Evolutionary conservation across 2,888 invertebrate species (phyloP).

Genomic region (Caenorhabditis wallacei): DNA sequence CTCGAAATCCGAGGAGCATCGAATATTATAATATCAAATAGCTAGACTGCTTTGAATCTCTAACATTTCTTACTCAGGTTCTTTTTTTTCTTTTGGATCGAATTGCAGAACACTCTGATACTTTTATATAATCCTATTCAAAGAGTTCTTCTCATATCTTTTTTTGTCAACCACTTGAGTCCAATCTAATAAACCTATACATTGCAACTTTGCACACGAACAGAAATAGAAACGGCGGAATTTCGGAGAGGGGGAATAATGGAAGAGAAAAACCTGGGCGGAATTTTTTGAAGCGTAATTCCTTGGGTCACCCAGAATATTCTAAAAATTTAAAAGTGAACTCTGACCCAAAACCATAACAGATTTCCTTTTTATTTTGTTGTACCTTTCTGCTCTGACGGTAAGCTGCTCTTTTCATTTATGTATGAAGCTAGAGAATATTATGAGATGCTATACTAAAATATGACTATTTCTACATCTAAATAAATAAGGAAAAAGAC

Average conservation of each 20-base stretch:
- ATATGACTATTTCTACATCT: slow-evolving; percentile 53
- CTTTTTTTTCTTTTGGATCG: slow-evolving; percentile 1
- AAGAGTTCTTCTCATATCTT: background rate
- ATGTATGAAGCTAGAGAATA: slow-evolving; percentile 10
- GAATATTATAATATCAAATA: slow-evolving; percentile 33
- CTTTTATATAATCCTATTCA: background rate
- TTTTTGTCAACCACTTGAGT: background rate
- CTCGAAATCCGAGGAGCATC: slow-evolving; percentile 13
- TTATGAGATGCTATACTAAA: slow-evolving; percentile 39
- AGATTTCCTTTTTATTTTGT: background rate
- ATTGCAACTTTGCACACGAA: slow-evolving; percentile 43
- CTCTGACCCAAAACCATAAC: background rate
- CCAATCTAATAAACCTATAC: slow-evolving; percentile 16
- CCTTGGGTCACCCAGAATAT: background rate
- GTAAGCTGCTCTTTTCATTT: slow-evolving; percentile 16
- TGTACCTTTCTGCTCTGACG: slow-evolving; percentile 26
- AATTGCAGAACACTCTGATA: slow-evolving; percentile 20
- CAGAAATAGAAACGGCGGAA: slow-evolving; percentile 14
- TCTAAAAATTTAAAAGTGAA: slow-evolving; percentile 24
- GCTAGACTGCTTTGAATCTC: background rate
- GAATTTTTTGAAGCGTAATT: slow-evolving; percentile 42
- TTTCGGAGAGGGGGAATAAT: background rate
- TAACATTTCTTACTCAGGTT: background rate
- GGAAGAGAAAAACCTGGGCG: background rate
- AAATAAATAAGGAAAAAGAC: slow-evolving; percentile 45